A percentile compares a stretch with the other conserved stretches of the same genome.
Evolutionary conservation across 2,888 invertebrate genomes (phyloP).

Genomic region (Ophion ventricosus): DNA sequence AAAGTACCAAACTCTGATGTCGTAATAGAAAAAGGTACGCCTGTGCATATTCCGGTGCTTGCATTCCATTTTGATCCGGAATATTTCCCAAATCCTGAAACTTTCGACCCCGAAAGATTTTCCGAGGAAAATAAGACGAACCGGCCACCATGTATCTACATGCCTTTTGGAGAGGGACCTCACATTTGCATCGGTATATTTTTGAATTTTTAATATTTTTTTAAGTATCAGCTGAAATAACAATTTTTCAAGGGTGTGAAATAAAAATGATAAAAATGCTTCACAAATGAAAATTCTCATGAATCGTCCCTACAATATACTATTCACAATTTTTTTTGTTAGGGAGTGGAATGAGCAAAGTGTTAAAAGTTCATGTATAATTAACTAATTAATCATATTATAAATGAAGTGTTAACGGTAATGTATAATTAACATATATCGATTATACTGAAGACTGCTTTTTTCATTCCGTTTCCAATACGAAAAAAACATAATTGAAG

Average conservation of each 20-base stretch:
- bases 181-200: conserved; percentile 78
- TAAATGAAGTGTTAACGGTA: too few relatives aligned
- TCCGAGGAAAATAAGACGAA: conserved; percentile 76
- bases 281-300: background rate
- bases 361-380: too few relatives aligned
- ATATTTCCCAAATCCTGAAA: conserved; percentile 80
- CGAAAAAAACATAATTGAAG: too few relatives aligned
- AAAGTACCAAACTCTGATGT: conserved; percentile 73
- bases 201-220: background rate
- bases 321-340: too few relatives aligned
- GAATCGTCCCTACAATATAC: too few relatives aligned
- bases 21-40: conserved; percentile 77
- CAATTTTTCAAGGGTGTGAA: background rate
- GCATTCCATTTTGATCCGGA: conserved; percentile 80
- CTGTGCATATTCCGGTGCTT: conserved; percentile 77
- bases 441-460: too few relatives aligned
- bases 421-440: too few relatives aligned
- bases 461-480: too few relatives aligned
- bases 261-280: background rate
- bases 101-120: conserved; percentile 83
- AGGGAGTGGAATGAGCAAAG: too few relatives aligned
- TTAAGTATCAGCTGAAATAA: background rate
- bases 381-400: too few relatives aligned
- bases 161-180: conserved; percentile 81
- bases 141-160: conserved; percentile 73